Conservation (phyloP, 2,888 invertebrate species). For the Phaedon cochleariae region DNA sequence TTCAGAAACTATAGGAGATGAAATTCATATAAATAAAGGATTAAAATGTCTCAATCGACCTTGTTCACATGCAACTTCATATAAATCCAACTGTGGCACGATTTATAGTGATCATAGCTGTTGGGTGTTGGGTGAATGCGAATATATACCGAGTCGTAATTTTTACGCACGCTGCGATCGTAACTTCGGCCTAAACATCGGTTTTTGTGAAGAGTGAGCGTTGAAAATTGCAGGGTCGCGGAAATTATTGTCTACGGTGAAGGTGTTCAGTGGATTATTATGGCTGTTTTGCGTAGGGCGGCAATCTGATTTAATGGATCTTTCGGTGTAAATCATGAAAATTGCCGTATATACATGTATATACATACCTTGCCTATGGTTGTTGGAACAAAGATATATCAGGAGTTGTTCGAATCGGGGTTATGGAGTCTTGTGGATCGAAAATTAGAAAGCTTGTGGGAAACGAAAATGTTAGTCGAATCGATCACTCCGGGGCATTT, state of each 20-base stretch:
- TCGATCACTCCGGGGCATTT: neutral
- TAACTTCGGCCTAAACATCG: slow-evolving; percentile 22
- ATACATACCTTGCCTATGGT: neutral
- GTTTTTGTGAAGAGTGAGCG: slow-evolving; percentile 12
- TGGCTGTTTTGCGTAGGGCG: slow-evolving; percentile 19
- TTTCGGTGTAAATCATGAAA: neutral
- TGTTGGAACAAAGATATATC: neutral
- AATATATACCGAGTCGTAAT: neutral
- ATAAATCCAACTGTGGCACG: neutral
- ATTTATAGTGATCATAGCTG: neutral
- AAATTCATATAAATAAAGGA: too few species aligned
- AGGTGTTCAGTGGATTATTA: slow-evolving; percentile 16
- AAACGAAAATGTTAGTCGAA: neutral
- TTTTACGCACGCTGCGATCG: slow-evolving; percentile 11
- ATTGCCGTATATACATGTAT: too few species aligned
- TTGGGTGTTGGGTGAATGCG: slow-evolving; percentile 8
- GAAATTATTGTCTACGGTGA: slow-evolving; percentile 16
- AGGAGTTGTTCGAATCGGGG: neutral
- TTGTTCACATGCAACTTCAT: slow-evolving; percentile 3
- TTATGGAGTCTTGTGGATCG: neutral
- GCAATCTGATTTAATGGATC: slow-evolving; percentile 22
- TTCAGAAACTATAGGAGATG: too few species aligned
- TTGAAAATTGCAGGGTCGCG: slow-evolving; percentile 23
- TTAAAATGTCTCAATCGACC: slow-evolving; percentile 1
- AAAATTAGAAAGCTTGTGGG: neutral